These are phyloP conservation scores for Damaliscus lunatus DNA, from an alignment of 2,113 vertebrate species.

Conservation along the genomic window DNA sequence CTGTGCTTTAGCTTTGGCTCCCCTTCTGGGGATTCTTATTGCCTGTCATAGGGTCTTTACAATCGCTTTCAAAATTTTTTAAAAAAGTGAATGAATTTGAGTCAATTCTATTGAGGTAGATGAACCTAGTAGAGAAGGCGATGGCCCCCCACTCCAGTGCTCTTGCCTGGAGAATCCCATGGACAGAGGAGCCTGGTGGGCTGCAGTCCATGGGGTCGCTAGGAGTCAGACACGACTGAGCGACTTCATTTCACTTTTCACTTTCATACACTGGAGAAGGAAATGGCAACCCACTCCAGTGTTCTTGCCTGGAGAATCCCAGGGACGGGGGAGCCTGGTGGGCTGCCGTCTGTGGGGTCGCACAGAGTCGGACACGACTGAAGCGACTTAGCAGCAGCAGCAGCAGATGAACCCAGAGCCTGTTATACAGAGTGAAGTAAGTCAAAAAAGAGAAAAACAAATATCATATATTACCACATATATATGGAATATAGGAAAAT, in stretches of 20 bases:
- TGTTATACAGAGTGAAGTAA: neutral
- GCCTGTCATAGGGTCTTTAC: neutral
- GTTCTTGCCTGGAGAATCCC: no score
- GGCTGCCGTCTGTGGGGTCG: no score
- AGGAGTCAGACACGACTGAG: no score
- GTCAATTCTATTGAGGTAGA: neutral
- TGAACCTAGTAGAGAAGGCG: neutral
- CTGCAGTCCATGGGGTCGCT: no score
- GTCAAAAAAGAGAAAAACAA: neutral
- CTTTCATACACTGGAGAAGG: no score
- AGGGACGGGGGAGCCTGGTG: no score
- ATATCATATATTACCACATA: neutral
- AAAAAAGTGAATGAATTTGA: neutral
- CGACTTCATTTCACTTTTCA: no score
- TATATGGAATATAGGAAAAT: neutral
- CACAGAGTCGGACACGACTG: no score
- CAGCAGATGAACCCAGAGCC: neutral
- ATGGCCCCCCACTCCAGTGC: no score
- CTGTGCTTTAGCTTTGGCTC: neutral
- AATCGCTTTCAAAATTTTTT: neutral
- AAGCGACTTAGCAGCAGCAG: no score
- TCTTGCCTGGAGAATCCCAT: no score
- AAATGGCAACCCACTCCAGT: no score
- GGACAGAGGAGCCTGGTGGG: rapidly evolving
- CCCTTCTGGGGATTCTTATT: neutral